Evolutionary conservation across 1,140 invertebrate genomes (phyloP).

Genomic region (Brachionus rotundiformis): DNA sequence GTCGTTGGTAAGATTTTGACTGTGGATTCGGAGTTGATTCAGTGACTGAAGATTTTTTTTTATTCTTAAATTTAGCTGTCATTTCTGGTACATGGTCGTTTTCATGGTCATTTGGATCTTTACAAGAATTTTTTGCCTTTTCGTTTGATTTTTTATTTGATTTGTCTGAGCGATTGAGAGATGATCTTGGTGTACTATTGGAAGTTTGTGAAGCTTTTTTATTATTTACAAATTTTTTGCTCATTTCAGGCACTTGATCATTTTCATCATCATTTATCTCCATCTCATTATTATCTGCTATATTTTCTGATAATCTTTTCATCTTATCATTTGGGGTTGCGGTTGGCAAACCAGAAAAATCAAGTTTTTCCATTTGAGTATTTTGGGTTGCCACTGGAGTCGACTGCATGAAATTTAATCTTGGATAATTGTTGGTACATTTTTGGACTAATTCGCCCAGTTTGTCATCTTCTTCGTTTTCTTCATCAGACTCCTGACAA

Average conservation of each 20-base stretch:
- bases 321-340: not conserved
- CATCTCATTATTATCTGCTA: not conserved
- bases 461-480: not conserved
- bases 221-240: conserved; percentile 13
- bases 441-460: not conserved
- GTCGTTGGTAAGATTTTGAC: not conserved
- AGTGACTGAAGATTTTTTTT: not conserved
- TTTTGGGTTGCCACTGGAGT: not conserved
- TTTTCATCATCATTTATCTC: not conserved
- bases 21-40: conserved; percentile 9
- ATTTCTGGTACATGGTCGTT: not conserved
- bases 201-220: not conserved
- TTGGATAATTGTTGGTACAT: not conserved
- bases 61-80: not conserved
- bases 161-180: not conserved
- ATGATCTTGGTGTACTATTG: not conserved
- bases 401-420: not conserved
- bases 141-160: not conserved
- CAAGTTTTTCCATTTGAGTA: not conserved
- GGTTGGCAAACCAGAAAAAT: not conserved
- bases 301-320: not conserved
- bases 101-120: not conserved
- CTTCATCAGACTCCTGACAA: not conserved
- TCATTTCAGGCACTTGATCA: not conserved
- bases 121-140: not conserved